phyloP scores from a whole-genome alignment of 2,113 vertebrate genomes.

The Phrynosoma blainvillii region DNA sequence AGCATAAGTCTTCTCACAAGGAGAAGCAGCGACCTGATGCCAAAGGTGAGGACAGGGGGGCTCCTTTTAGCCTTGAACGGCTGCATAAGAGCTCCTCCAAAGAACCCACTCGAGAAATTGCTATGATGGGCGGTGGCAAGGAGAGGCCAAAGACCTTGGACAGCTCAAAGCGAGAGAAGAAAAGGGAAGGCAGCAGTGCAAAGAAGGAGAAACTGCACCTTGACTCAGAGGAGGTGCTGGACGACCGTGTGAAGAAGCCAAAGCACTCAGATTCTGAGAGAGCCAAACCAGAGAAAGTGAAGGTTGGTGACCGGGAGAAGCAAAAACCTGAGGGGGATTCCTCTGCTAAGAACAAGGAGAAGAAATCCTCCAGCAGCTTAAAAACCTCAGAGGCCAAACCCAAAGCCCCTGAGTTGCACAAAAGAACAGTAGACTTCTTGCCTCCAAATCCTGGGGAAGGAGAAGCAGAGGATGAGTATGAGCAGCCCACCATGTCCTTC shows the following conservation, averaged over 20 bases:
- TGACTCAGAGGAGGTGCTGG: constrained; percentile 48
- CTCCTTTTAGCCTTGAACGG: constrained; percentile 66
- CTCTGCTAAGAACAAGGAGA: constrained; percentile 72
- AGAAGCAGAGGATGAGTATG: constrained; percentile 81
- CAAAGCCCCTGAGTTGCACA: constrained; percentile 51
- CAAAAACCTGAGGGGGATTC: constrained; percentile 69
- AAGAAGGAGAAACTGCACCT: constrained; percentile 67
- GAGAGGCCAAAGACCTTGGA: constrained; percentile 67
- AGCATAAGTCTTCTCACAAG: constrained; percentile 80
- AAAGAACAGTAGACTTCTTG: constrained; percentile 56
- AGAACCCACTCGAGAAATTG: constrained; percentile 68
- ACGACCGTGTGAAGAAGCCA: constrained; percentile 73
- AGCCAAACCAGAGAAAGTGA: constrained; percentile 75
- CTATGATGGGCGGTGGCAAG: constrained; percentile 47
- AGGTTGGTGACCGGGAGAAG: constrained; percentile 57
- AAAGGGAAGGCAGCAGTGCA: constrained; percentile 54
- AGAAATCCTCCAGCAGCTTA: constrained; percentile 68
- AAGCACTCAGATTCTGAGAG: constrained; percentile 76
- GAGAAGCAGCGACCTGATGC: constrained; percentile 67
- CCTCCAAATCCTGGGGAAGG: constrained; percentile 72
- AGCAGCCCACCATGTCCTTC: constrained; percentile 93
- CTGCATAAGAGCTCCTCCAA: constrained; percentile 67
- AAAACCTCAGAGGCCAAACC: constrained; percentile 68
- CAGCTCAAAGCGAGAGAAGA: constrained; percentile 74
- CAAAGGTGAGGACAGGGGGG: constrained; percentile 63